A percentile compares a stretch with the other conserved stretches of the same genome.
phyloP scores from a whole-genome alignment of 2,113 vertebrate genomes.

The Clupea harengus region DNA sequence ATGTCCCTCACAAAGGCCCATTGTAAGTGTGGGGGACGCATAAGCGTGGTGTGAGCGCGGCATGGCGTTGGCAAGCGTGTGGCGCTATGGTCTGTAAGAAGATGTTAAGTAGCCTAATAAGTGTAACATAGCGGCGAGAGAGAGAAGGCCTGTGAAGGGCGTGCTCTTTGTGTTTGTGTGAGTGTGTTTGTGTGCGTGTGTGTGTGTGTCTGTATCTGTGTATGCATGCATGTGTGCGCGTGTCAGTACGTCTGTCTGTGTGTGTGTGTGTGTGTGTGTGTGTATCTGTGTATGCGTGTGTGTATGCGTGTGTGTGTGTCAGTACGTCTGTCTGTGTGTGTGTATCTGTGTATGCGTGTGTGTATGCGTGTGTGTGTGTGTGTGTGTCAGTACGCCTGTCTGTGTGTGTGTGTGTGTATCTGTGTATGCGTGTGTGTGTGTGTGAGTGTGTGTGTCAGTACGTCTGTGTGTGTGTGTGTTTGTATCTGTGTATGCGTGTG shows the following conservation, averaged over 20 bases:
- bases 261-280: not conserved
- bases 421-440: no score
- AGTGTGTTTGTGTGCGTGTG: not conserved
- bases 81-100: not conserved
- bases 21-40: no score
- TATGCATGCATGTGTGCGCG: not conserved
- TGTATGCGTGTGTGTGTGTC: not conserved
- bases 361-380: not conserved
- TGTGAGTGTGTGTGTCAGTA: not conserved
- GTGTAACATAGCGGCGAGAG: not conserved
- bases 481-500: not conserved
- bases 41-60: not conserved
- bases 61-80: not conserved
- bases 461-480: not conserved
- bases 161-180: not conserved
- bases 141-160: not conserved
- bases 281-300: not conserved
- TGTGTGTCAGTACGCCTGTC: not conserved
- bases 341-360: not conserved
- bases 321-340: no score
- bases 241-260: not conserved
- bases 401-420: not conserved
- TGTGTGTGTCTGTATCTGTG: not conserved
- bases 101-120: not conserved
- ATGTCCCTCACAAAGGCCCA: no score